Evolutionary conservation across 1,140 invertebrate genomes (phyloP), one percentile per base, ranked within the genome.

Genomic region (Drosophila melanica): DNA sequence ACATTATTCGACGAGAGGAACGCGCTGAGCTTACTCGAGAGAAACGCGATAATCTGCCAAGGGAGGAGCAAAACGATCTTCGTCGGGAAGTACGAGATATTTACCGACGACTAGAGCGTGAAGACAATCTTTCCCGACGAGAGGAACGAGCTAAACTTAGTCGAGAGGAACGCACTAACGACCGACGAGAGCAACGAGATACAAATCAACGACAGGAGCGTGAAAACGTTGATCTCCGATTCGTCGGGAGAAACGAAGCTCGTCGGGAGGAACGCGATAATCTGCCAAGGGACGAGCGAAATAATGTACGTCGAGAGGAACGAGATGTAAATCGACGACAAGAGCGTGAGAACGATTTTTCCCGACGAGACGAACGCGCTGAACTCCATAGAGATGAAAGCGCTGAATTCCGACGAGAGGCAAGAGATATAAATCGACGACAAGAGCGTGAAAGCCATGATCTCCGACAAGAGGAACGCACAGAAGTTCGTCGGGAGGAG

Each of bases 211-310:
- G 33, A 1, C 37, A 53, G 39, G 57, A 39, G 7, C 35, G 44
- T 9, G 4, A 33, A 7, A 9, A 33, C 9, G 48, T 30, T 27
- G 27, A 50, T 12, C 14, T 53, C 2, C 20, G 20, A 23, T 20
- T 0, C 60, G 47, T 18, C 30, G 16, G 18, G 48, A 50, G 2
- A 50, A 42, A 14, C 51, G n/a, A 20, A 16, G 2, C n/a, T 23
- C 39, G 0, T 41, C 53, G 55, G 41, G 27, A 39, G 12, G 57
- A n/a, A 12, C 41, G 45, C 0, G 30, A 37, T 42, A 66, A 69
- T 47, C 33, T 57, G 11, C 65, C 59, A 44, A 35, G 63, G 41
- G 35, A 55, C 27, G 2, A 59, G 42, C 54, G 48, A 2, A 30
- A 44, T 16, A 41, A 58, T 23, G 18, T 42, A 4, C 62, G 42